Percentiles rank a stretch among this genome's conserved stretches.
Evolutionary conservation across 2,113 vertebrate species (phyloP).

Genomic region (Elaphurus davidianus): DNA sequence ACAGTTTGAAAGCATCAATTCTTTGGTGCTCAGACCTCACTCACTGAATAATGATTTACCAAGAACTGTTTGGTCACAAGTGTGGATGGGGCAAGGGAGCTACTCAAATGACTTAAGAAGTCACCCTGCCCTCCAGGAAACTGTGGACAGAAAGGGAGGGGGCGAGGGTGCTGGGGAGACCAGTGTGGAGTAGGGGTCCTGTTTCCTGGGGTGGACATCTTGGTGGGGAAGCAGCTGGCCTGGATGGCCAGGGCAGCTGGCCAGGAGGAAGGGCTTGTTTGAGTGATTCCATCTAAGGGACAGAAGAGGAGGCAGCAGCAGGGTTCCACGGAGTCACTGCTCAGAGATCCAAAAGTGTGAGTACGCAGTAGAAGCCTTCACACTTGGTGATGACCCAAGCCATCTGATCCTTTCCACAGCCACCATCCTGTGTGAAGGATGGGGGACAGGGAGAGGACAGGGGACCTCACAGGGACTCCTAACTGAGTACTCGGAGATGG

Average conservation of each 20-base stretch:
- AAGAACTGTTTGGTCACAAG: background rate
- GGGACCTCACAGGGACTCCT: too few relatives aligned
- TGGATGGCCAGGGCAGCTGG: background rate
- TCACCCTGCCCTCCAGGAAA: background rate
- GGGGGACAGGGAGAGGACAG: background rate
- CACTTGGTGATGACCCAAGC: background rate
- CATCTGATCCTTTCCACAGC: background rate
- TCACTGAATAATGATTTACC: background rate
- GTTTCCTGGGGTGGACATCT: background rate
- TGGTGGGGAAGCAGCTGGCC: background rate
- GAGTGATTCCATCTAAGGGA: background rate
- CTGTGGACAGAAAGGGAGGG: background rate
- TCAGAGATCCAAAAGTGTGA: background rate
- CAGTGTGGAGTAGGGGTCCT: fast-evolving
- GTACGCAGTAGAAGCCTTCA: background rate
- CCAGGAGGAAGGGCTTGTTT: background rate
- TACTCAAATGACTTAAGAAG: background rate
- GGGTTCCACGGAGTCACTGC: background rate
- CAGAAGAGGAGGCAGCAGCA: background rate
- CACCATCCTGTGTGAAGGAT: background rate
- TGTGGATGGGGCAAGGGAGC: background rate
- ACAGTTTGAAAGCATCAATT: background rate
- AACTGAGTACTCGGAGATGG: too few relatives aligned
- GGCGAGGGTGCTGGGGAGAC: too few relatives aligned
- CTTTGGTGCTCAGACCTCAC: background rate